Evolutionary conservation across 2,797 vertebrate species (phyloP), one percentile per base, ranked within the genome.

Genomic region (Vipera ursinii): DNA sequence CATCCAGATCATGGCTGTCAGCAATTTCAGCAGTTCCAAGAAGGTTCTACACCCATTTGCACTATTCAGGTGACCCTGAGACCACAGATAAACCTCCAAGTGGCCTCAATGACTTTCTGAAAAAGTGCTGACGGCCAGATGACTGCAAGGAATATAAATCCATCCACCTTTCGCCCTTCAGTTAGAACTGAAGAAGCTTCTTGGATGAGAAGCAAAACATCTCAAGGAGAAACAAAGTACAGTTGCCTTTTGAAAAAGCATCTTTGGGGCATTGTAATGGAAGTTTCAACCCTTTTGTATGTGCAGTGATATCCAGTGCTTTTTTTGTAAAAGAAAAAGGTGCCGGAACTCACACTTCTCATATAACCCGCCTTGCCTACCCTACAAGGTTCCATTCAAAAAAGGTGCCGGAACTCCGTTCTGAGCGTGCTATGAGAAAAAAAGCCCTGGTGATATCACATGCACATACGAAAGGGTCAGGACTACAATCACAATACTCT

Each of bases 221-320:
- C 63, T 69, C 5, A 1, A 0, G 13, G 12, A 13, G 4, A n/a
- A 9, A 5, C 1, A 4, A 14, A 65, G 28, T 65, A 4, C 12
- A 14, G 28, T 15, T 65, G 63, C 63, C 63, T 69, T 32, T 69
- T 69, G 4, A 69, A 32, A 69, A 69, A 32, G 63, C 13, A 69
- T 32, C 5, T 32, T 15, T 69, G 63, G 13, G 63, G 32, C n/a
- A 69, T 32, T 69, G 63, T 69, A 14, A 69, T 32, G 63, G 73
- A 78, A 4, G 73, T 4, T 78, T 44, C 73, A 78, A 17, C 7
- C 38, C 17, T 38, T 44, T 78, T 78, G 1, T 78, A 44, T 44
- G 73, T 78, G 17, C 32, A 22, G 8, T 44, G 2, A 44, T 44
- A 8, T 78, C 73, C 32, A 32, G 32, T 32, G 32, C 32, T 32